Percentiles rank a stretch among this genome's conserved stretches.
Evolutionary conservation across 2,797 vertebrate species (phyloP).

Genomic region (Myotis planiceps): DNA sequence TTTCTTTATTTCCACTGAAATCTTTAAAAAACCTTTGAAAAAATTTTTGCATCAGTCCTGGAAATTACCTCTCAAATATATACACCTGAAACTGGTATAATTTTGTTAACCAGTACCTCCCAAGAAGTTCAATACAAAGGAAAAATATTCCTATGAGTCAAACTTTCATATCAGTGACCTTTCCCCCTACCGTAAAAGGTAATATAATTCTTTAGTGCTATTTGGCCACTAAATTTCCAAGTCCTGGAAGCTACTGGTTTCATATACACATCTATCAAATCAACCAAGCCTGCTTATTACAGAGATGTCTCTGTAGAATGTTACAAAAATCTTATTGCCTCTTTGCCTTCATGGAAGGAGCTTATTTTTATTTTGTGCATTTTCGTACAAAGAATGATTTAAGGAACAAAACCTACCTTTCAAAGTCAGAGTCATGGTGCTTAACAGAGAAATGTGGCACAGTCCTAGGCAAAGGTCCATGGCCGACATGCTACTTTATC

Average conservation of each 20-base stretch:
- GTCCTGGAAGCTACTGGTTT: background rate
- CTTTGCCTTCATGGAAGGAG: background rate
- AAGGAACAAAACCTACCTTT: background rate
- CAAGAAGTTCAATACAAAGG: background rate
- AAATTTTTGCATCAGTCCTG: background rate
- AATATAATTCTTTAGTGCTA: background rate
- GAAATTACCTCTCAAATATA: background rate
- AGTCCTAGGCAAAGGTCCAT: background rate
- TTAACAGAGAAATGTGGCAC: background rate
- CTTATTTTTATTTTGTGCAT: background rate
- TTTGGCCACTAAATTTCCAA: background rate
- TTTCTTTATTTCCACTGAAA: background rate
- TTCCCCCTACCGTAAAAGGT: background rate
- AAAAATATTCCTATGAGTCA: background rate
- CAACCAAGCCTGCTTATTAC: background rate
- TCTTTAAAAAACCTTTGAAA: conserved; percentile 45
- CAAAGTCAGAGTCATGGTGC: background rate
- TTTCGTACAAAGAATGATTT: background rate
- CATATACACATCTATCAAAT: background rate
- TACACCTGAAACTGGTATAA: background rate
- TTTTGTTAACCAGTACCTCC: background rate
- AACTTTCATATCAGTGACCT: background rate
- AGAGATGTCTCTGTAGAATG: background rate
- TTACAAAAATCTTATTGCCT: background rate
- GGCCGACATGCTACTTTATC: background rate